A percentile compares a stretch with the other conserved stretches of the same genome.
Conservation (phyloP, 2,113 vertebrate species). For the Oncorhynchus nerka region DNA sequence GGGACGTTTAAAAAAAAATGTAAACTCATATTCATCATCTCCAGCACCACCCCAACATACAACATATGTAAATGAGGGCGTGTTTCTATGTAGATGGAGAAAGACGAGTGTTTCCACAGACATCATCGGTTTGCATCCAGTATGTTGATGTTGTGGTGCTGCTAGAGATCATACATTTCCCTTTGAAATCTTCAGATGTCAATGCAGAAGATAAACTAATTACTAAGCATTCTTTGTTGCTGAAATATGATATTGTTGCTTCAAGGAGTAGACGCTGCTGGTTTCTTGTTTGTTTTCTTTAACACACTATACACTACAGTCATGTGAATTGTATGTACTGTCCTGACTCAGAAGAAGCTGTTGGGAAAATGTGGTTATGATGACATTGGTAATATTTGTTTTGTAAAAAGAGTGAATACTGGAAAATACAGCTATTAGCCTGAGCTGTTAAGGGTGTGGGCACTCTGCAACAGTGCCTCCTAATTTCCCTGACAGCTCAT, state of each 20-base stretch:
- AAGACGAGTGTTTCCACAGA: too few relatives aligned
- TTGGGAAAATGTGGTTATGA: constrained; percentile 16
- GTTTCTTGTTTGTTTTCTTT: constrained; percentile 9
- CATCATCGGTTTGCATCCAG: too few relatives aligned
- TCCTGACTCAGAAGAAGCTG: constrained; percentile 12
- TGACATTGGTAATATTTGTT: constrained; percentile 41
- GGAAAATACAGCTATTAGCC: constrained; percentile 51
- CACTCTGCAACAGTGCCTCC: neutral
- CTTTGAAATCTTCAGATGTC: neutral
- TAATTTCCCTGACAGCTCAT: constrained; percentile 60
- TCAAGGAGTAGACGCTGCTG: constrained; percentile 50
- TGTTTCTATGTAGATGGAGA: too few relatives aligned
- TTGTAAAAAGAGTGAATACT: constrained; percentile 57
- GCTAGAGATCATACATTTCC: too few relatives aligned
- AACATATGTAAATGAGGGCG: too few relatives aligned
- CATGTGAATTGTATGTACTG: neutral
- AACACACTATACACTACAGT: constrained; percentile 17
- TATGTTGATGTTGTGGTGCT: too few relatives aligned
- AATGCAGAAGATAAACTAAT: neutral
- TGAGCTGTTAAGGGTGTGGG: constrained; percentile 56
- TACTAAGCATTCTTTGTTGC: too few relatives aligned
- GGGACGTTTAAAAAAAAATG: neutral
- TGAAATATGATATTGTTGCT: constrained; percentile 26
- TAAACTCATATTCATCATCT: neutral
- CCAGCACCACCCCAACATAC: too few relatives aligned